phyloP scores from a whole-genome alignment of 1,140 invertebrate genomes.

The Drosophila aff. region DNA sequence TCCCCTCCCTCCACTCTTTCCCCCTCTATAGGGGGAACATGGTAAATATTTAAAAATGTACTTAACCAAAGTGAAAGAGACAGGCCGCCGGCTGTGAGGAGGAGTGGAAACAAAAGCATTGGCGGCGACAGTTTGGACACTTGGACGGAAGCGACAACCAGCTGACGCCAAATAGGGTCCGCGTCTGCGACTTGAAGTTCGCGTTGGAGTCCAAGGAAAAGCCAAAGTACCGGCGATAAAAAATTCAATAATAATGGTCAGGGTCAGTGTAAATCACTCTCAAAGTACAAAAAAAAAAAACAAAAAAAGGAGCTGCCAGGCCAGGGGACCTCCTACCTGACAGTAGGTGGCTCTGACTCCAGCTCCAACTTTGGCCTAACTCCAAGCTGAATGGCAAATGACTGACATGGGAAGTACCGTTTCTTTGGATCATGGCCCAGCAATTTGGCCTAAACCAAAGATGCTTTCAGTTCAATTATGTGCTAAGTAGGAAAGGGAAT shows the following conservation, averaged over 20 bases:
- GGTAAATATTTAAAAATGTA: conserved; percentile 84
- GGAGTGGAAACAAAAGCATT: conserved; percentile 34
- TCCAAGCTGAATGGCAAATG: conserved; percentile 63
- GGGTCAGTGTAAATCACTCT: conserved; percentile 69
- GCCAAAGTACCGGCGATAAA: conserved; percentile 13
- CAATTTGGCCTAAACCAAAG: conserved; percentile 58
- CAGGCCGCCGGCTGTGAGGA: conserved; percentile 50
- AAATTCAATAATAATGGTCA: conserved; percentile 78
- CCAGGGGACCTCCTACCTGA: conserved; percentile 18
- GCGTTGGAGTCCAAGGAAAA: conserved; percentile 5
- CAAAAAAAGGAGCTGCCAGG: conserved; percentile 7
- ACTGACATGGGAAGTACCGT: conserved; percentile 77
- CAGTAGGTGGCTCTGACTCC: conserved; percentile 38
- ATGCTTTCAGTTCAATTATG: conserved; percentile 74
- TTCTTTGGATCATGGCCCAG: conserved; percentile 48
- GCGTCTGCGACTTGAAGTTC: conserved; percentile 1
- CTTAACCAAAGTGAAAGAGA: conserved; percentile 83
- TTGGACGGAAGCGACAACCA: conserved; percentile 73
- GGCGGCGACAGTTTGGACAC: conserved; percentile 76
- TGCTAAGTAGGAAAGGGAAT: conserved; percentile 69
- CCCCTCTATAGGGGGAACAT: conserved; percentile 51
- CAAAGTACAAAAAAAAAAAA: neutral
- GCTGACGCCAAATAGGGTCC: conserved; percentile 56
- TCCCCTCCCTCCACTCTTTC: neutral
- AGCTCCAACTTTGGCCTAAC: neutral